A percentile compares a stretch with the other conserved stretches of the same genome.
Conservation (phyloP, 2,797 vertebrate species). For the Triplophysa bombifrons region DNA sequence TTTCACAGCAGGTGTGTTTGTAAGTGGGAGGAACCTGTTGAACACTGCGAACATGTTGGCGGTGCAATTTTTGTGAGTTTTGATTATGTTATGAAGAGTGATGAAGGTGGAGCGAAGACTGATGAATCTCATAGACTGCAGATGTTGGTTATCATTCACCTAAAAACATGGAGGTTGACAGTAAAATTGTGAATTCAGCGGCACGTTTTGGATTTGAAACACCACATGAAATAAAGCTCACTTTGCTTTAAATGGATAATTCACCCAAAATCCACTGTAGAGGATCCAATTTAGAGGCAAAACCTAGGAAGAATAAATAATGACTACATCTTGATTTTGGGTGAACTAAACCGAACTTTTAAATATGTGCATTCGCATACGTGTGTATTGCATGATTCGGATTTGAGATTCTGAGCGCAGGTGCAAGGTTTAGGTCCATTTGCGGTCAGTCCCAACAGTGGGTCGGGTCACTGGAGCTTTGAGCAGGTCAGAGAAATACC, state of each 20-base stretch:
- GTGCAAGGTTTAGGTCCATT: conserved; percentile 8
- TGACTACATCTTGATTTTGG: too few species aligned
- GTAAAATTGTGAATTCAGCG: background rate
- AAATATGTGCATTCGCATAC: background rate
- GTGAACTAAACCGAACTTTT: background rate
- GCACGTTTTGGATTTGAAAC: too few species aligned
- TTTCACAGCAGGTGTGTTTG: conserved; percentile 3
- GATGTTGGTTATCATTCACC: background rate
- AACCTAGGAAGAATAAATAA: too few species aligned
- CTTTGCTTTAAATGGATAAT: too few species aligned
- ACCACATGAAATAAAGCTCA: too few species aligned
- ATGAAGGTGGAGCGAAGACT: background rate
- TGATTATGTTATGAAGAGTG: background rate
- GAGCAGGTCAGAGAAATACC: background rate
- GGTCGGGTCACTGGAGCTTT: conserved; percentile 20
- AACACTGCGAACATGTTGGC: background rate
- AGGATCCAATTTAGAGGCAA: too few species aligned
- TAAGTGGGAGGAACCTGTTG: conserved; percentile 10
- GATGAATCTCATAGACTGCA: background rate
- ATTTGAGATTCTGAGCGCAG: background rate
- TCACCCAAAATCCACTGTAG: too few species aligned
- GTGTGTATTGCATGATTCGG: background rate
- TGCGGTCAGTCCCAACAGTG: background rate
- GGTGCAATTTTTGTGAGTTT: background rate
- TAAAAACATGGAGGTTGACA: background rate